Evolutionary conservation across 2,888 invertebrate genomes (phyloP).

Genomic region (Ochlodes sylvanus): DNA sequence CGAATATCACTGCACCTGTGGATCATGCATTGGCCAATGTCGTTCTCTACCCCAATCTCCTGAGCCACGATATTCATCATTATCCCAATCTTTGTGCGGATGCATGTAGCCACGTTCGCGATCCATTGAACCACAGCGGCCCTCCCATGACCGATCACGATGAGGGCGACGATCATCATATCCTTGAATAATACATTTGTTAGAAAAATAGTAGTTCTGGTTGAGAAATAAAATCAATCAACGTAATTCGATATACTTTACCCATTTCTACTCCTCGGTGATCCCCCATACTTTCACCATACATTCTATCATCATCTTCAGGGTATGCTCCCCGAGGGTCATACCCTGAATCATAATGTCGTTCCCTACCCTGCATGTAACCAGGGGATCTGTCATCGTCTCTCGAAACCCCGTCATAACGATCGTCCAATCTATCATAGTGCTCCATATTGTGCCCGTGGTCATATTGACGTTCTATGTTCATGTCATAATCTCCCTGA

Average conservation of each 20-base stretch:
- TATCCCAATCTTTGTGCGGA: slow-evolving; percentile 81
- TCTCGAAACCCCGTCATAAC: slow-evolving; percentile 75
- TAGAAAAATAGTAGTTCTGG: not conserved
- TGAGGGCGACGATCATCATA: slow-evolving; percentile 81
- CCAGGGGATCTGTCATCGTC: slow-evolving; percentile 78
- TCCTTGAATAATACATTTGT: slow-evolving; percentile 53
- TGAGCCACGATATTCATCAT: slow-evolving; percentile 82
- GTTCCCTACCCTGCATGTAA: slow-evolving; percentile 72
- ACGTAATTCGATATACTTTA: slow-evolving; percentile 42
- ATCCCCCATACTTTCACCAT: slow-evolving; percentile 77
- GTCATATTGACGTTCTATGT: slow-evolving; percentile 76
- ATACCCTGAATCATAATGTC: slow-evolving; percentile 78
- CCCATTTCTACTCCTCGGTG: slow-evolving; percentile 76
- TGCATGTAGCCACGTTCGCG: slow-evolving; percentile 78
- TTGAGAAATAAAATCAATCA: not conserved
- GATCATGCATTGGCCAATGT: slow-evolving; percentile 79
- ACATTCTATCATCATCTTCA: slow-evolving; percentile 83
- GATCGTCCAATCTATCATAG: slow-evolving; percentile 77
- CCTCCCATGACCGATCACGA: slow-evolving; percentile 85
- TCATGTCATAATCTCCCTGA: slow-evolving; percentile 76
- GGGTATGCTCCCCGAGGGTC: slow-evolving; percentile 79
- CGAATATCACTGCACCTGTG: slow-evolving; percentile 61
- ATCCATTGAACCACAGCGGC: slow-evolving; percentile 77
- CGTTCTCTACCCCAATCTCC: slow-evolving; percentile 81
- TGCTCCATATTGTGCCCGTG: slow-evolving; percentile 79